phyloP scores from a whole-genome alignment of 2,113 vertebrate genomes.

The Tursiops truncatus region DNA sequence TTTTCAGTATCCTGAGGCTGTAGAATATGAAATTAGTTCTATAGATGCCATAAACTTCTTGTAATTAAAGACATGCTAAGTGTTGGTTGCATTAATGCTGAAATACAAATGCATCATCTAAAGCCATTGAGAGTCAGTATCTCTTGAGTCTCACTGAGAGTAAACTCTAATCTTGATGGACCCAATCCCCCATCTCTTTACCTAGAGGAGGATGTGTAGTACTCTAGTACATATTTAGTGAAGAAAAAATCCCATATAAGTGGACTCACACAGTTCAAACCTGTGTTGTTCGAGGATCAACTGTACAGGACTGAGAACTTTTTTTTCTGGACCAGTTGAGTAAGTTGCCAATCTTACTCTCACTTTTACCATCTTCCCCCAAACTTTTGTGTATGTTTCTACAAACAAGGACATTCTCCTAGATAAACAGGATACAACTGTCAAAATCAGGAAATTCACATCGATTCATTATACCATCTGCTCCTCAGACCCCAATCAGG shows the following conservation, averaged over 20 bases:
- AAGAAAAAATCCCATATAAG: neutral
- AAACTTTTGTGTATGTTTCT: neutral
- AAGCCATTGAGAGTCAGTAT: slow-evolving; percentile 11
- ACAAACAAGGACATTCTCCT: neutral
- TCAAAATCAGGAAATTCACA: neutral
- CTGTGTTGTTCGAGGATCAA: neutral
- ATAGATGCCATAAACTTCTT: slow-evolving; percentile 61
- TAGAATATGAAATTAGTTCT: slow-evolving; percentile 67
- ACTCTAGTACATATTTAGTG: neutral
- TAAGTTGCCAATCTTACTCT: neutral
- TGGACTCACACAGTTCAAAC: neutral
- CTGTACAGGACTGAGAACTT: neutral
- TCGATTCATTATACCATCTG: neutral
- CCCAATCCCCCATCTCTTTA: neutral
- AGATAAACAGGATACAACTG: neutral
- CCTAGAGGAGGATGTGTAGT: neutral
- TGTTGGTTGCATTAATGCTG: slow-evolving; percentile 56
- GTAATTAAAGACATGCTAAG: slow-evolving; percentile 72
- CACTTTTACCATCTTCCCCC: neutral
- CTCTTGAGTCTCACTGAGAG: neutral
- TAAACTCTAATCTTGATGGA: neutral
- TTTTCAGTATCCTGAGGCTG: slow-evolving; percentile 65
- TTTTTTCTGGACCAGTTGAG: neutral
- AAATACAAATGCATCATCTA: slow-evolving; percentile 40
- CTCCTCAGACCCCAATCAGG: neutral